Evolutionary conservation across 1,140 invertebrate genomes (phyloP).

Genomic region (Rhopalosiphum padi): DNA sequence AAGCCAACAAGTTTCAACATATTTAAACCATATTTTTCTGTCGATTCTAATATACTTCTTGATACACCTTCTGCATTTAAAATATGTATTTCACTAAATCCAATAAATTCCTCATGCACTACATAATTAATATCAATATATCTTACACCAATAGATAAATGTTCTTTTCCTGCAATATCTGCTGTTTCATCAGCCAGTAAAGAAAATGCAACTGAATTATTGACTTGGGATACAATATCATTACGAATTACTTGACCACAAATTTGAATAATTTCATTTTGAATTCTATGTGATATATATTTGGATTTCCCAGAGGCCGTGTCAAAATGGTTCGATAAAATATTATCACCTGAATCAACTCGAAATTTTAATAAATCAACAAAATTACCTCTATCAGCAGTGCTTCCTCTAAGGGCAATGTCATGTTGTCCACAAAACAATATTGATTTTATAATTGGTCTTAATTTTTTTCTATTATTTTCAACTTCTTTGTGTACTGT

Average conservation of each 20-base stretch:
- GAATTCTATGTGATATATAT: slow-evolving; percentile 61
- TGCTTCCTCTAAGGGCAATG: slow-evolving; percentile 60
- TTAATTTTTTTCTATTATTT: slow-evolving; percentile 59
- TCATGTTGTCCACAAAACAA: slow-evolving; percentile 61
- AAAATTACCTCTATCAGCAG: slow-evolving; percentile 60
- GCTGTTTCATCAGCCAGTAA: slow-evolving; percentile 61
- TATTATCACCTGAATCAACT: slow-evolving; percentile 59
- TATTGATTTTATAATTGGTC: slow-evolving; percentile 61
- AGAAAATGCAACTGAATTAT: slow-evolving; percentile 59
- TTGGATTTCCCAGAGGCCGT: slow-evolving; percentile 59
- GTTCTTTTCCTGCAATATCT: slow-evolving; percentile 62
- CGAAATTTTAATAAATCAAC: slow-evolving; percentile 60
- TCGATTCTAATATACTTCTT: not conserved
- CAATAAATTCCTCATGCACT: slow-evolving; percentile 61
- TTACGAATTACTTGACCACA: slow-evolving; percentile 60
- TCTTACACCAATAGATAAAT: slow-evolving; percentile 61
- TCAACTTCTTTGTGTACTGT: slow-evolving; percentile 52
- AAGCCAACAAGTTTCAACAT: slow-evolving; percentile 48
- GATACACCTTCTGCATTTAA: slow-evolving; percentile 9
- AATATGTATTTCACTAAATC: slow-evolving; percentile 60
- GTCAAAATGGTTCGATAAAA: slow-evolving; percentile 59
- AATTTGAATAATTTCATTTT: slow-evolving; percentile 61
- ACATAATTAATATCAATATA: slow-evolving; percentile 60
- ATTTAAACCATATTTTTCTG: not conserved
- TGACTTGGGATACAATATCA: slow-evolving; percentile 59